phyloP scores from a whole-genome alignment of 2,888 invertebrate genomes.

The Plagiodera versicolora region DNA sequence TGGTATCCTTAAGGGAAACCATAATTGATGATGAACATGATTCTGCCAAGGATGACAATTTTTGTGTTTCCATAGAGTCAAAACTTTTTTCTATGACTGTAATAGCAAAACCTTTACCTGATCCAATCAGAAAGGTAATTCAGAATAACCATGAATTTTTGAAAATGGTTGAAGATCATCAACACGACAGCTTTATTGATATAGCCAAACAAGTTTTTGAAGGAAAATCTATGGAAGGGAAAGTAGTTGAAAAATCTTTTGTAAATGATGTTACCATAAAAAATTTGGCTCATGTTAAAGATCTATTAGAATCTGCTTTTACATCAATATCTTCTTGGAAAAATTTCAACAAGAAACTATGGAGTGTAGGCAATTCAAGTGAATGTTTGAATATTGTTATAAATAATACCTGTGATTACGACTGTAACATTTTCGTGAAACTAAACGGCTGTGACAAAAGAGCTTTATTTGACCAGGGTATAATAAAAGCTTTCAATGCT shows the following conservation, averaged over 20 bases:
- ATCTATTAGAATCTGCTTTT: slow-evolving; percentile 64
- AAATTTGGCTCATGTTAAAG: slow-evolving; percentile 50
- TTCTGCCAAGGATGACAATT: slow-evolving; percentile 70
- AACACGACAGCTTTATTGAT: slow-evolving; percentile 45
- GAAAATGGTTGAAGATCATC: slow-evolving; percentile 60
- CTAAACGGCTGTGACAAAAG: slow-evolving; percentile 57
- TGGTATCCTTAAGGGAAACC: slow-evolving; percentile 95
- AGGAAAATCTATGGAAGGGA: slow-evolving; percentile 45
- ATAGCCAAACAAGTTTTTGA: slow-evolving; percentile 33
- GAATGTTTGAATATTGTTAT: slow-evolving; percentile 89
- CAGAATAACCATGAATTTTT: slow-evolving; percentile 73
- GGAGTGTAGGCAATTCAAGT: slow-evolving; percentile 90
- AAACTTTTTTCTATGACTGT: slow-evolving; percentile 62
- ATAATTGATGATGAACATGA: slow-evolving; percentile 73
- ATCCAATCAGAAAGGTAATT: slow-evolving; percentile 68
- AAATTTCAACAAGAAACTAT: slow-evolving; percentile 65
- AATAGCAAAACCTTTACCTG: slow-evolving; percentile 77
- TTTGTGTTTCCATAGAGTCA: slow-evolving; percentile 29
- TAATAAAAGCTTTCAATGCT: slow-evolving; percentile 85
- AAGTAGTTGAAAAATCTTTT: slow-evolving; percentile 37
- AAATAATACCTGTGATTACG: slow-evolving; percentile 74
- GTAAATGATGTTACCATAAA: slow-evolving; percentile 38
- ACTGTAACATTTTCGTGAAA: slow-evolving; percentile 59
- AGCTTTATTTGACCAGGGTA: slow-evolving; percentile 72
- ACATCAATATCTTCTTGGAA: slow-evolving; percentile 52